A percentile compares a stretch with the other conserved stretches of the same genome.
Conservation (phyloP, 2,797 vertebrate genomes). For the Neosilurus hyrtlii region DNA sequence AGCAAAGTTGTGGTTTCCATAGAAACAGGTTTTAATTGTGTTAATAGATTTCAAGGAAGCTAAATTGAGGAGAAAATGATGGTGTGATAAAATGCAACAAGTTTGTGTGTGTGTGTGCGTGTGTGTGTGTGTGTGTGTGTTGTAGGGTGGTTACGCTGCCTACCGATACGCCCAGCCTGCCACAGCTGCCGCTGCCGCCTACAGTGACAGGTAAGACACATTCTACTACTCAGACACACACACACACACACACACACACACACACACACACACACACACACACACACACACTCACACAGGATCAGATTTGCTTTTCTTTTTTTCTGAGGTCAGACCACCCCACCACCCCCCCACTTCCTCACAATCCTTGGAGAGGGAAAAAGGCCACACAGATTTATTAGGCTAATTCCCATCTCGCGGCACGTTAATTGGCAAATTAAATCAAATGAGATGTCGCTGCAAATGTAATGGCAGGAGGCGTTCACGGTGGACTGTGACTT, state of each 20-base stretch:
- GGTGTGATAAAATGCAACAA: background rate
- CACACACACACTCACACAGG: background rate
- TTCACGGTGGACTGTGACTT: slow-evolving; percentile 42
- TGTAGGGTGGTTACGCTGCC: slow-evolving; percentile 91
- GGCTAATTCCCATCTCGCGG: slow-evolving; percentile 57
- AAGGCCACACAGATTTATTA: slow-evolving; percentile 60
- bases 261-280: slow-evolving; percentile 8
- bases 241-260: slow-evolving; percentile 28
- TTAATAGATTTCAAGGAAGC: background rate
- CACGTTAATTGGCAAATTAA: slow-evolving; percentile 63
- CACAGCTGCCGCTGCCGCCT: slow-evolving; percentile 92
- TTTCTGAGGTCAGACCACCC: slow-evolving; percentile 44
- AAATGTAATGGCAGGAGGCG: slow-evolving; percentile 56
- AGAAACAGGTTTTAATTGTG: background rate
- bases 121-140: slow-evolving; percentile 55
- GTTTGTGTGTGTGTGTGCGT: slow-evolving; percentile 39
- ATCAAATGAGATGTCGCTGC: slow-evolving; percentile 62
- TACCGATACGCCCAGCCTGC: slow-evolving; percentile 96
- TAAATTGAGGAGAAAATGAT: background rate
- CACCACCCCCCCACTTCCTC: slow-evolving; percentile 42
- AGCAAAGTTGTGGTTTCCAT: background rate
- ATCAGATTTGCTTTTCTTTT: slow-evolving; percentile 45
- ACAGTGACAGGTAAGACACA: slow-evolving; percentile 94
- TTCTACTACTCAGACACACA: slow-evolving; percentile 36
- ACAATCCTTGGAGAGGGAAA: slow-evolving; percentile 42